phyloP scores from a whole-genome alignment of 2,113 vertebrate species.

The Bos indicus region DNA sequence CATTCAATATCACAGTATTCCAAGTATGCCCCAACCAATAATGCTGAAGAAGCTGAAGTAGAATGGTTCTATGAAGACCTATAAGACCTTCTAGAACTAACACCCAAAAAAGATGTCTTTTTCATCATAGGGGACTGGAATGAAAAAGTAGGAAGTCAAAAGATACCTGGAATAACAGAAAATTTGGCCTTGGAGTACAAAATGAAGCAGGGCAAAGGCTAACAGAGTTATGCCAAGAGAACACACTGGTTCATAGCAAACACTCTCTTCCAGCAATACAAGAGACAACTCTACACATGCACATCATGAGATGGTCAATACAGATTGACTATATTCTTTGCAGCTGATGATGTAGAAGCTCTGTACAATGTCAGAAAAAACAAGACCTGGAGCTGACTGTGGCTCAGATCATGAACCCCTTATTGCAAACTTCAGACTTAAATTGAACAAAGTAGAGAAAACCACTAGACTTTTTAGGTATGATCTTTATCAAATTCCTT shows the following conservation, averaged over 20 bases:
- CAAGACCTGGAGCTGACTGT: neutral
- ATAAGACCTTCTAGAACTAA: neutral
- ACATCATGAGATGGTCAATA: neutral
- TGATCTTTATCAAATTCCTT: neutral
- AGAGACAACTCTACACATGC: neutral
- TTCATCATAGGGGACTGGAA: neutral
- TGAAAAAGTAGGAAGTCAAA: neutral
- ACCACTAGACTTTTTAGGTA: neutral
- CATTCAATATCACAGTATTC: neutral
- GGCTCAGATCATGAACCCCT: neutral
- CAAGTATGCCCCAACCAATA: neutral
- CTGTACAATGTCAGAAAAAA: neutral
- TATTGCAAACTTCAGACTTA: neutral
- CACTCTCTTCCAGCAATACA: neutral
- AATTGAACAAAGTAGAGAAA: neutral
- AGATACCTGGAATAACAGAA: neutral
- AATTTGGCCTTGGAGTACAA: neutral
- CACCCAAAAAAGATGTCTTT: neutral
- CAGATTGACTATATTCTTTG: neutral
- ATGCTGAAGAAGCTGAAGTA: neutral
- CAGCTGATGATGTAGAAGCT: neutral
- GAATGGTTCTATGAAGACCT: neutral
- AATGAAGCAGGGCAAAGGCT: neutral
- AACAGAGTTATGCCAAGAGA: neutral
- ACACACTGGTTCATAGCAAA: neutral